A percentile compares a stretch with the other conserved stretches of the same genome.
These are phyloP conservation scores for Perdita meconis DNA, from an alignment of 2,888 invertebrate species.

Conservation along the genomic window DNA sequence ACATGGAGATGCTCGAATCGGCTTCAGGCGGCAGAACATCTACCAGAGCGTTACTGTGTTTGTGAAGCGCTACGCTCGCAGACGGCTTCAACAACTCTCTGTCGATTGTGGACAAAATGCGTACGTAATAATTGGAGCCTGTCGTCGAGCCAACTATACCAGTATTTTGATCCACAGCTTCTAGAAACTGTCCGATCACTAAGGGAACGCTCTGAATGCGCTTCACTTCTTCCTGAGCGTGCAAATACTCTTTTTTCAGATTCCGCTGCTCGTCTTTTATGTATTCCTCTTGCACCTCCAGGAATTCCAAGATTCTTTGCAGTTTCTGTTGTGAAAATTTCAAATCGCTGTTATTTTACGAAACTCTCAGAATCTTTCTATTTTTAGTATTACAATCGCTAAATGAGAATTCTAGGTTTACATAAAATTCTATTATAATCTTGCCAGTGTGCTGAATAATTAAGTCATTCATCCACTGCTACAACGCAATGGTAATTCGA, in stretches of 20 bases:
- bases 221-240: constrained; percentile 99
- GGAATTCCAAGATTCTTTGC: constrained; percentile 97
- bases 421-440: no score
- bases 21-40: constrained; percentile 99
- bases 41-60: constrained; percentile 99
- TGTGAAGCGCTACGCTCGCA: constrained; percentile 98
- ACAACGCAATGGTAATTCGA: no score
- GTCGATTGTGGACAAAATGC: constrained; percentile 99
- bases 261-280: constrained; percentile 99
- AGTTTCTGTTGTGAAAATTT: no score
- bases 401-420: no score
- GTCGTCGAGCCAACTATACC: constrained; percentile 99
- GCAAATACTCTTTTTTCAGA: constrained; percentile 98
- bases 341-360: no score
- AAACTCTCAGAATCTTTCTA: no score
- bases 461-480: no score
- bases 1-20: constrained; percentile 99
- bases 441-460: no score
- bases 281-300: constrained; percentile 99
- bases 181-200: constrained; percentile 99
- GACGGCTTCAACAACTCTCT: constrained; percentile 98
- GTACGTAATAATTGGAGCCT: constrained; percentile 99
- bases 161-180: constrained; percentile 99
- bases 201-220: constrained; percentile 99
- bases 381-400: no score